Percentiles rank a stretch among this genome's conserved stretches.
Conservation (phyloP, 2,113 vertebrate species). For the Turdus rufiventris region DNA sequence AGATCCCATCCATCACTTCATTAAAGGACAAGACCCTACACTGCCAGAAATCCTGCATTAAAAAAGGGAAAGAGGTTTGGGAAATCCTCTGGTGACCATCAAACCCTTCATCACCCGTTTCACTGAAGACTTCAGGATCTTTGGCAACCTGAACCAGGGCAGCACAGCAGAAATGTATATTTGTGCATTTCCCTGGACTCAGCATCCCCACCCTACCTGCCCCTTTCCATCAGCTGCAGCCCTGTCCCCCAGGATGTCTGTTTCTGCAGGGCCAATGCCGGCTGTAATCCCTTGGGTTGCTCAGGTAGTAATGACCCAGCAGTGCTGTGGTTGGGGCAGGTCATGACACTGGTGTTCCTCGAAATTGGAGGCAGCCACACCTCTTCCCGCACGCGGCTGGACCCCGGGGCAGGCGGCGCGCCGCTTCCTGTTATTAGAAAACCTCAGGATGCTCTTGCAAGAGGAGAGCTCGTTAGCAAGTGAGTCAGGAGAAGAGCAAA, state of each 20-base stretch:
- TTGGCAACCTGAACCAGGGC: neutral
- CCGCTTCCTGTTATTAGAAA: constrained; percentile 46
- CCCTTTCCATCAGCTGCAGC: neutral
- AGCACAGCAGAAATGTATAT: neutral
- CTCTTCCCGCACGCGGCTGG: neutral
- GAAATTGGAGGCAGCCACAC: constrained; percentile 21
- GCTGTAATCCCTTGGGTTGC: neutral
- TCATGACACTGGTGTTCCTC: neutral
- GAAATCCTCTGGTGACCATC: neutral
- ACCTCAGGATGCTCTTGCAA: neutral
- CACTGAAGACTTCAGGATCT: neutral
- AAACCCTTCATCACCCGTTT: neutral
- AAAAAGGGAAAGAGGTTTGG: neutral
- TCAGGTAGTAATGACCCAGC: neutral
- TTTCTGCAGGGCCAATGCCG: neutral
- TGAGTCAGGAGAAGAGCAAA: neutral
- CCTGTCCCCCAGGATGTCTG: accelerated
- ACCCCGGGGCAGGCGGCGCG: accelerated
- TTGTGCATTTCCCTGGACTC: neutral
- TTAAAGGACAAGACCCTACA: neutral
- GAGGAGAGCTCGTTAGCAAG: neutral
- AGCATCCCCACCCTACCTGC: neutral
- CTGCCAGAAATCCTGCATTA: neutral
- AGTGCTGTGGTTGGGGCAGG: accelerated
- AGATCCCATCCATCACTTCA: neutral